phyloP scores from a whole-genome alignment of 2,888 invertebrate species.

The Campoletis raptor region DNA sequence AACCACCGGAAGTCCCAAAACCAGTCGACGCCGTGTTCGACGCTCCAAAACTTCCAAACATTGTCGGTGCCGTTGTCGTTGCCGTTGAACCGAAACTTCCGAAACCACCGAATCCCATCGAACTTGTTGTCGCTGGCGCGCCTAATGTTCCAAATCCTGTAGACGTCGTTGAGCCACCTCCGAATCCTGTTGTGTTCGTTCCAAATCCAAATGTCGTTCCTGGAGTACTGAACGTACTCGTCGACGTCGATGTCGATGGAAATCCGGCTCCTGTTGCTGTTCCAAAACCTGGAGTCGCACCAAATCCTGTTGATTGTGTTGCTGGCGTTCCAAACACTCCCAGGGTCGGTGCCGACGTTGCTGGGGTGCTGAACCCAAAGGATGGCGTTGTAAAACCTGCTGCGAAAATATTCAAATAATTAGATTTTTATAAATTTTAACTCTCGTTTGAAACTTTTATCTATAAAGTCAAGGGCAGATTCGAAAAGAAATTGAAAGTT shows the following conservation, averaged over 20 bases:
- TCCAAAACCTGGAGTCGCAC: constrained; percentile 85
- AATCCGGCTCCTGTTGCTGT: constrained; percentile 85
- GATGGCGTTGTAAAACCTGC: constrained; percentile 85
- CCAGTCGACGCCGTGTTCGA: constrained; percentile 82
- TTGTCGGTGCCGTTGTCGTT: constrained; percentile 81
- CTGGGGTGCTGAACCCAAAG: constrained; percentile 84
- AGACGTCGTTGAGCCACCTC: constrained; percentile 80
- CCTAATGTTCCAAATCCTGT: constrained; percentile 76
- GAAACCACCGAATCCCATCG: constrained; percentile 83
- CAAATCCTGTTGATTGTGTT: constrained; percentile 84
- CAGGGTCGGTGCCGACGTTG: constrained; percentile 86
- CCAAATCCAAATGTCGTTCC: constrained; percentile 84
- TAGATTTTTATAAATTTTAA: neutral
- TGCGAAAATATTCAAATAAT: constrained; percentile 67
- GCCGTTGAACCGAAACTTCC: constrained; percentile 78
- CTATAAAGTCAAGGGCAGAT: neutral
- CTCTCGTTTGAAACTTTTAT: neutral
- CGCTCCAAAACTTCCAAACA: constrained; percentile 86
- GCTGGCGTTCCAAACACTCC: constrained; percentile 84
- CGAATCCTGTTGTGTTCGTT: constrained; percentile 85
- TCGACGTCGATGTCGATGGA: constrained; percentile 82
- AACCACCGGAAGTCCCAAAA: constrained; percentile 83
- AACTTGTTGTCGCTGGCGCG: constrained; percentile 79
- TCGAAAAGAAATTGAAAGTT: neutral
- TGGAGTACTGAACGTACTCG: constrained; percentile 73